Base-by-base conservation (phyloP, 2,113 vertebrate genomes). In the Vombatus ursinus region DNA sequence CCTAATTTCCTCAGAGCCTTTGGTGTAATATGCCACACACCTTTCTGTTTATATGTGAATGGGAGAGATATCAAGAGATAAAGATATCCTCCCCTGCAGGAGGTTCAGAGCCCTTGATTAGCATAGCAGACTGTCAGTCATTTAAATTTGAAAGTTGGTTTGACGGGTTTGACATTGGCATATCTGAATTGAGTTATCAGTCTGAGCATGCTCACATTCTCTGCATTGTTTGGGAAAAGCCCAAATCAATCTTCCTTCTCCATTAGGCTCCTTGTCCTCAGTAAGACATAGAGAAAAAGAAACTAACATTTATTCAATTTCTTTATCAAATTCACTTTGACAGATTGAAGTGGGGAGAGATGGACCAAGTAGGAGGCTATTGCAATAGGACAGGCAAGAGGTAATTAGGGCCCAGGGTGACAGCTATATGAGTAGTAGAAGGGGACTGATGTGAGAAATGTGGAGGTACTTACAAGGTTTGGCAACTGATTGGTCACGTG, bases 31-130 rank as follows among this genome's bases (percentile, higher is more conserved):
- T 28, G 9, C 8, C 25, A 68, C 31, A 26, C 77, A 52, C 28
- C 93, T 92, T 93, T 52, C 37, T 95, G 90, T 54, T 96, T 5
- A 1, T 90, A 25, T 90, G 31, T 90, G 77, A 91, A 37, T 50
- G 84, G 44, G 47, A 92, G 44, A 91, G 54, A 7, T 37, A 51
- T 2, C 44, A 57, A 57, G 57, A 61, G 47, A 57, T 48, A 22
- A n/a, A 90, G 48, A 47, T 9, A 48, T 57, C 54, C 8, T 57
- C 26, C 26, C 26, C 54, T 57, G 12, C 90, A 16, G 7, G 91
- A 0, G 0, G 50, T 16, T 5, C 49, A 50, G 52, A 77, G 9
- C 52, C 48, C 5, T 6, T 91, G 11, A 44, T 19, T 26, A 52
- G 61, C 91, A 47, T 4, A 44, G 90, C 61, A 49, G 77, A 53